A percentile compares a stretch with the other conserved stretches of the same genome.
phyloP scores from a whole-genome alignment of 1,140 invertebrate genomes.

The Doryteuthis pealeii region DNA sequence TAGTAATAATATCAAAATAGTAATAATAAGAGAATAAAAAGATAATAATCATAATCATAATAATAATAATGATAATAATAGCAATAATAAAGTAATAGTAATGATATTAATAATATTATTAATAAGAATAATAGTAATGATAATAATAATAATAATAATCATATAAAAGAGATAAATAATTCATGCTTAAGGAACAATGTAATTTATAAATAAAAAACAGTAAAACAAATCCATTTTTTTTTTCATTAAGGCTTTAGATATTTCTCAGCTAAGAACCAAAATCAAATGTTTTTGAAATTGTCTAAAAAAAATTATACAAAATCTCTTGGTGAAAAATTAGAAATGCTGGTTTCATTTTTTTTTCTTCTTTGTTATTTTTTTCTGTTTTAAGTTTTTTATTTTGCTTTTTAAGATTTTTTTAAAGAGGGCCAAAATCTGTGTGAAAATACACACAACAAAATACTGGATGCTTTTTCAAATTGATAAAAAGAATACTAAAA shows the following conservation, averaged over 20 bases:
- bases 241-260: background rate
- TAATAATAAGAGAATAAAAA: no score
- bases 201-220: background rate
- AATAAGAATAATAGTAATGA: background rate
- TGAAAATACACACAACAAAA: no score
- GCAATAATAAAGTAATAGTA: background rate
- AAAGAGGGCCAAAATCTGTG: no score
- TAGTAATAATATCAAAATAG: background rate
- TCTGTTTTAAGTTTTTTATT: no score
- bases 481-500: no score
- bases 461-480: no score
- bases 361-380: no score
- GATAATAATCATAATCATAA: no score
- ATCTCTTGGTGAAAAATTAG: no score
- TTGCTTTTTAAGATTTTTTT: no score
- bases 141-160: background rate
- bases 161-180: background rate
- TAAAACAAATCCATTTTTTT: background rate
- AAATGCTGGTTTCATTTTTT: no score
- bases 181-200: constrained; percentile 3
- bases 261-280: background rate
- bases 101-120: background rate
- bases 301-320: no score
- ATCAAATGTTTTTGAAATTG: background rate
- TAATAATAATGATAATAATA: background rate